Base-by-base conservation (phyloP, 2,888 invertebrate genomes). In the Eupelmus urozonus region DNA sequence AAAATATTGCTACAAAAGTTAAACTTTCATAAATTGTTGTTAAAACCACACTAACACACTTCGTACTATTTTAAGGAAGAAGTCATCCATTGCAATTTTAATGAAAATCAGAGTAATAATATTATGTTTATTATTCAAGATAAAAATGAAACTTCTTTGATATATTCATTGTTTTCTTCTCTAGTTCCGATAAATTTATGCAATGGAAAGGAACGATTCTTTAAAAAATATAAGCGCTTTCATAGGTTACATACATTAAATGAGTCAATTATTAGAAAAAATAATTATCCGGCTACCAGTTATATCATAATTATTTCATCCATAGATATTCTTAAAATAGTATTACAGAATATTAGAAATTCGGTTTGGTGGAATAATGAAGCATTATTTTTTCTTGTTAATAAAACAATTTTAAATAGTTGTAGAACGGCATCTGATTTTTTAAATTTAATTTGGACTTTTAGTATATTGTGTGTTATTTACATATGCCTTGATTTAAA, bases 291-390 rank as follows among this genome's bases (percentile, higher is more conserved):
- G 1, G 23, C 23, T 2, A 25, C 23, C 2, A 23, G 25, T 23
- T 4, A 42, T 7, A 13, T 23, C 1, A 63, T 63, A 20, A 23
- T 20, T 7, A 34, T 13, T 29, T 20, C 3, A 5, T 23, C 1
- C 11, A 13, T n/a, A 29, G 7, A 5, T 29, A 2, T 9, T 40
- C n/a, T 40, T 9, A 4, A 2, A 16, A 40, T n/a, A 34, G 7
- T 55, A 25, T 9, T 69, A 3, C 5, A 55, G 20, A 34, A 57
- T 23, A 40, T 69, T 9, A 42, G 40, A 45, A 9, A 59, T n/a
- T 70, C 69, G 1, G 59, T 70, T 53, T 70, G 57, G 57, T 70
- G 45, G 45, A 70, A 45, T 27, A 25, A 55, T 25, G 1, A 40
- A 57, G 57, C 57, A 7, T 1, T n/a, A 13, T 69, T 69, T 27